Percentiles rank a stretch among this genome's conserved stretches.
Evolutionary conservation across 2,113 vertebrate genomes (phyloP).

Genomic region (Chaenocephalus aceratus): DNA sequence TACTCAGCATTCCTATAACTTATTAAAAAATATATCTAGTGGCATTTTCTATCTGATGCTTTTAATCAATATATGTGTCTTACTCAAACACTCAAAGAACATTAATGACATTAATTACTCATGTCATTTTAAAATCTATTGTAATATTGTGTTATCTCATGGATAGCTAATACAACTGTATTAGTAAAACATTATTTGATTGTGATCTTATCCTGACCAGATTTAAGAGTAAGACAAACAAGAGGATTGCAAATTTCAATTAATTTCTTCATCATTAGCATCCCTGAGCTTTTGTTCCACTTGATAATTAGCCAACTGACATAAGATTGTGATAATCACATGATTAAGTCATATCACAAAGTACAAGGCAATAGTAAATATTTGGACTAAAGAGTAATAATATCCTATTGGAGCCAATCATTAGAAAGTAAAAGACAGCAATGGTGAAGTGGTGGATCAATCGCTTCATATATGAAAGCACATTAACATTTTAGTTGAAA

Average conservation of each 20-base stretch:
- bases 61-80: background rate
- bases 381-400: constrained; percentile 1
- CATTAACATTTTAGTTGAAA: too few relatives aligned
- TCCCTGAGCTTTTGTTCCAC: constrained; percentile 21
- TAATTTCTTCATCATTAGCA: constrained; percentile 27
- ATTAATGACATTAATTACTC: background rate
- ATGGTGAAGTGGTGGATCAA: background rate
- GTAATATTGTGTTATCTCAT: background rate
- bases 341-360: constrained; percentile 15
- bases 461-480: background rate
- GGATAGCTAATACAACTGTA: constrained; percentile 2
- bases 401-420: background rate
- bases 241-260: constrained; percentile 13
- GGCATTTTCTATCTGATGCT: background rate
- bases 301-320: constrained; percentile 30
- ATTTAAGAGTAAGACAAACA: constrained; percentile 36
- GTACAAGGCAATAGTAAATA: constrained; percentile 22
- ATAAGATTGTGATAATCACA: constrained; percentile 13
- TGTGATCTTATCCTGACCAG: constrained; percentile 28
- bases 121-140: background rate
- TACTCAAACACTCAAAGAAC: background rate
- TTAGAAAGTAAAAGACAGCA: constrained; percentile 2
- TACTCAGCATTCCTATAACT: background rate
- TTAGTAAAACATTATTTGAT: constrained; percentile 15
- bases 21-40: background rate